Evolutionary conservation across 2,113 vertebrate species (phyloP).

Genomic region (Bagarius yarrelli): DNA sequence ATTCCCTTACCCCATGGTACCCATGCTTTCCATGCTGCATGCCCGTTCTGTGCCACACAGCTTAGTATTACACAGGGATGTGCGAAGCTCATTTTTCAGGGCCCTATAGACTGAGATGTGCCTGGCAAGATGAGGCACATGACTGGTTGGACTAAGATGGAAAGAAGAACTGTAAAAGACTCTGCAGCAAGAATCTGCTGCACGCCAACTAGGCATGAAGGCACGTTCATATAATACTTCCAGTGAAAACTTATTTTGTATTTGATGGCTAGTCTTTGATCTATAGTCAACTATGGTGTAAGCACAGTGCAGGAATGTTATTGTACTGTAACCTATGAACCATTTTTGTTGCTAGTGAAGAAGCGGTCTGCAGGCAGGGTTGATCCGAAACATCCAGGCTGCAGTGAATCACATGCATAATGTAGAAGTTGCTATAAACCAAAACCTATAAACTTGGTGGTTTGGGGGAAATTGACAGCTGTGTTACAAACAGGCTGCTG

Average conservation of each 20-base stretch:
- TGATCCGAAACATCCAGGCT: not conserved
- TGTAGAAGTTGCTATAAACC: slow-evolving; percentile 20
- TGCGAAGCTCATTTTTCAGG: slow-evolving; percentile 95
- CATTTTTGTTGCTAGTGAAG: slow-evolving; percentile 15
- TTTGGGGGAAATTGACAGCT: not conserved
- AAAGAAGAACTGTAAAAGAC: not conserved
- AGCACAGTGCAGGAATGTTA: not conserved
- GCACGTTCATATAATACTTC: slow-evolving; percentile 16
- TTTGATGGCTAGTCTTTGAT: slow-evolving; percentile 6
- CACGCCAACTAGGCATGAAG: slow-evolving; percentile 33
- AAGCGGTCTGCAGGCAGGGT: not conserved
- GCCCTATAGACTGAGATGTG: slow-evolving; percentile 87
- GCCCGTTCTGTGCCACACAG: slow-evolving; percentile 93
- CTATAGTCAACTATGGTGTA: slow-evolving; percentile 11
- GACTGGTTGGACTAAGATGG: not conserved
- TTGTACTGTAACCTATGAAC: slow-evolving; percentile 30
- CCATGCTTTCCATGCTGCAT: slow-evolving; percentile 94
- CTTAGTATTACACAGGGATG: slow-evolving; percentile 86
- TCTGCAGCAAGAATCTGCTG: not conserved
- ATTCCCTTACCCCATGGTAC: slow-evolving; percentile 96
- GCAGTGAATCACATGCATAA: not conserved
- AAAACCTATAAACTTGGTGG: slow-evolving; percentile 11
- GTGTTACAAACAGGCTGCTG: not conserved
- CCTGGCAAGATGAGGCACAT: slow-evolving; percentile 2
- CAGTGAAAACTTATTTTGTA: slow-evolving; percentile 10